Conservation (phyloP, 2,797 vertebrate genomes). For the Diplodus puntazzo region DNA sequence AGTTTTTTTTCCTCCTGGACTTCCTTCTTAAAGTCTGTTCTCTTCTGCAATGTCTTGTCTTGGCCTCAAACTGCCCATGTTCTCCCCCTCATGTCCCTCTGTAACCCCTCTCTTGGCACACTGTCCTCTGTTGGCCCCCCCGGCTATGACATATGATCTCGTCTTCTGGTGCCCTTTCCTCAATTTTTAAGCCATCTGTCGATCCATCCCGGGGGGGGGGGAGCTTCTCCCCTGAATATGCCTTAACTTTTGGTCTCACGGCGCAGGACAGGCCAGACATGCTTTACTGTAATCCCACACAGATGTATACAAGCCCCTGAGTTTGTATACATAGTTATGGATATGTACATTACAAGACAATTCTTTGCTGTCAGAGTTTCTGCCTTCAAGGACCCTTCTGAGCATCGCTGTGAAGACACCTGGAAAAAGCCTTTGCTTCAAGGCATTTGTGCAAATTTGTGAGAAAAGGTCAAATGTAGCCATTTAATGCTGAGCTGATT, state of each 20-base stretch:
- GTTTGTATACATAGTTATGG: slow-evolving; percentile 2
- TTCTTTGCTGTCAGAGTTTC: neutral
- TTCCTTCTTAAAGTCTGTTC: slow-evolving; percentile 27
- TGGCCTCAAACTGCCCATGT: slow-evolving; percentile 34
- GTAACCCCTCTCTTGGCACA: slow-evolving; percentile 46
- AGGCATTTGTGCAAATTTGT: neutral
- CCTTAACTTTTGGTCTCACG: slow-evolving; percentile 20
- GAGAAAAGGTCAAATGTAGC: slow-evolving; percentile 18
- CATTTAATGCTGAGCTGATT: slow-evolving; percentile 1
- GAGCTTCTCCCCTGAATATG: slow-evolving; percentile 50
- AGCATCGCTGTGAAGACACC: slow-evolving; percentile 3
- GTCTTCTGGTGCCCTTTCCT: slow-evolving; percentile 53
- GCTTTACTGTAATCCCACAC: slow-evolving; percentile 41
- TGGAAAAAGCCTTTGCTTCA: slow-evolving; percentile 1
- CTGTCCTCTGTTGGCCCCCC: slow-evolving; percentile 48
- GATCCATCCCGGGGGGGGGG: slow-evolving; percentile 44
- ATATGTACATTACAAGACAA: neutral
- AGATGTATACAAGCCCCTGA: slow-evolving; percentile 17
- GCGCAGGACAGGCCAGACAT: slow-evolving; percentile 17
- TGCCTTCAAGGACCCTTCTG: slow-evolving; percentile 2
- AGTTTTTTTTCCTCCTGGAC: neutral
- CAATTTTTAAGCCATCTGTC: slow-evolving; percentile 67
- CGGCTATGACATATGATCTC: slow-evolving; percentile 60
- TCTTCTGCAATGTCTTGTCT: slow-evolving; percentile 16
- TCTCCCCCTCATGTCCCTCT: slow-evolving; percentile 37